Evolutionary conservation across 2,797 vertebrate genomes (phyloP), one percentile per base, ranked within the genome.

Genomic region (Myiotriccus ornatus): DNA sequence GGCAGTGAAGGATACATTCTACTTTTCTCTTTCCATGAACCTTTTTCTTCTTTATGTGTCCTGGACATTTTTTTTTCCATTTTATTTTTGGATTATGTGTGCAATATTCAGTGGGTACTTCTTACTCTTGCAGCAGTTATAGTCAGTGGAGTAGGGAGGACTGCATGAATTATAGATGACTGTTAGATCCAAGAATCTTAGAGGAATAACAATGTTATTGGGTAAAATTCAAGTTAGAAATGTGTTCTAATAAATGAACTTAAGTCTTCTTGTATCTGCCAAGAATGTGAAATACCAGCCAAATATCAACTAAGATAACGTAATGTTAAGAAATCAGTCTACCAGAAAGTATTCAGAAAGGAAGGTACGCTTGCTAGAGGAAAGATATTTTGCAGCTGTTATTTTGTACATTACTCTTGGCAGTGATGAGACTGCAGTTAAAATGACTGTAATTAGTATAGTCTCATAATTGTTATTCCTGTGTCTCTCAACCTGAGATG

Each of bases 201-300:
- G 67, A 64, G 0, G 6, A 78, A 62, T 87, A 84, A 70, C 34
- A 82, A 34, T 74, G 59, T 56, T 89, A 70, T 19, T 85, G 28
- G 56, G 80, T 44, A 79, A 91, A 85, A 93, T 94, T 87, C 56
- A 74, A 80, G 53, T 57, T 49, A 95, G 60, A 96, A 87, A 57
- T 80, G 8, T 39, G 8, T 62, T 83, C 46, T 64, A 80, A 74
- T 82, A 85, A 89, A 85, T 64, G 52, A 83, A 41, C 3, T 85
- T 46, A 82, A 70, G 25, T 30, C 12, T 32, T 73, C 20, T 49
- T 50, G 12, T 77, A 41, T 91, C 17, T 91, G 64, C 37, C 2
- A 4, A 62, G 50, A 85, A 89, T 68, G 30, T 44, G 69, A 85
- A 96, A 87, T 91, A 70, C 17, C 14, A 15, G 30, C 28, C n/a